Base-by-base conservation (phyloP, 2,113 vertebrate species). In the Grantiella picta region DNA sequence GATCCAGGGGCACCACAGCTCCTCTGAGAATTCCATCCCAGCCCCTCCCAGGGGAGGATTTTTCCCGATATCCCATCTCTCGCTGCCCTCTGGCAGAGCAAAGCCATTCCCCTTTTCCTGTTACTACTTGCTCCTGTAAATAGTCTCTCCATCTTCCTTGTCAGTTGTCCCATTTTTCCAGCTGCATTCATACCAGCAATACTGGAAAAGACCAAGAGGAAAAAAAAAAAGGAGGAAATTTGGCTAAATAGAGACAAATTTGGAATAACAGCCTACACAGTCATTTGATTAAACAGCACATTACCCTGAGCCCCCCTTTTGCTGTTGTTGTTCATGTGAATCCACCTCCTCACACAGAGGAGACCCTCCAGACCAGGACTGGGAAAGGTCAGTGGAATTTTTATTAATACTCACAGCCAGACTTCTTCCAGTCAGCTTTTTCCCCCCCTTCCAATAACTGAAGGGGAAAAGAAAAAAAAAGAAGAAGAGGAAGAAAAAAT, bases 351-450 rank as follows among this genome's bases (percentile, higher is more conserved):
- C 38, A 16, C 35, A 54, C 52, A 66, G 63, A 94, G 71, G 38
- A 78, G 82, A 88, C 68, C 60, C 54, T 94, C 73, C 64, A 94
- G 90, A 64, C 85, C 86, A 81, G 82, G 54, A 59, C 45, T 45
- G 61, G 49, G 72, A 82, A 56, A 63, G 79, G 79, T 92, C 95
- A 95, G 70, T 52, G 52, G 63, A 72, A 75, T 96, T 96, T 82
- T 92, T 96, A 93, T 94, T 89, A 94, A 76, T 18, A 33, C 72
- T 88, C 57, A 47, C 91, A 97, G 71, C 79, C 94, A 96, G 95
- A 82, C 70, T 90, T 96, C 90, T 96, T 95, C 97, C 83, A 79
- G 84, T 80, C 56, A 84, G 77, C 38, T 83, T 76, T 63, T 31
- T n/a, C 3, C 8, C 4, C 29, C 7, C 9, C 21, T 40, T 40